phyloP scores from a whole-genome alignment of 2,797 vertebrate genomes.

The Myotis vivesi region DNA sequence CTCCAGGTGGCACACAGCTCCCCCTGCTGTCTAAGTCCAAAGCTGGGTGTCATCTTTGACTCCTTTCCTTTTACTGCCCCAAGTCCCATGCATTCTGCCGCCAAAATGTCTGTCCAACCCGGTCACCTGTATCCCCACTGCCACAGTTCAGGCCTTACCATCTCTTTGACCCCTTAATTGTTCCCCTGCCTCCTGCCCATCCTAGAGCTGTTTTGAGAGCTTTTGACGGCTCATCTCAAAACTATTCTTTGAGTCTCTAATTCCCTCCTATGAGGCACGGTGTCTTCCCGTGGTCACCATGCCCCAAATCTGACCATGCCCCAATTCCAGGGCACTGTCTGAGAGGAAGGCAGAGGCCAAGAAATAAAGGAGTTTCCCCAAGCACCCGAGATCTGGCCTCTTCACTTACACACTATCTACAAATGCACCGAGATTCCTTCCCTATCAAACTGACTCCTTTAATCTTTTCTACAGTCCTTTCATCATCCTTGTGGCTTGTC shows the following conservation, averaged over 20 bases:
- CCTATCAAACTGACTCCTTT: constrained; percentile 10
- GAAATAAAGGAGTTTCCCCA: neutral
- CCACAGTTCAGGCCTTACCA: neutral
- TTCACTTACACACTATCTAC: neutral
- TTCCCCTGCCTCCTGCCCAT: neutral
- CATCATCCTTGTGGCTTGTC: constrained; percentile 30
- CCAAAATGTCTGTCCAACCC: neutral
- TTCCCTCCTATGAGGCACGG: neutral
- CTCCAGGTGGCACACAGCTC: neutral
- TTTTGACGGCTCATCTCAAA: neutral
- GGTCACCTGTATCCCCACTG: neutral
- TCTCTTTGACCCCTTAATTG: neutral
- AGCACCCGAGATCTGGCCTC: neutral
- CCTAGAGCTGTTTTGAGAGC: neutral
- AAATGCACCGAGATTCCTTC: neutral
- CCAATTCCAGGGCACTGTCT: neutral
- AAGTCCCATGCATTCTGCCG: neutral
- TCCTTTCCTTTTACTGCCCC: neutral
- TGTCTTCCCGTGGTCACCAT: neutral
- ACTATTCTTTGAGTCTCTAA: neutral
- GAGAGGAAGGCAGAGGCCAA: neutral
- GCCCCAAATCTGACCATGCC: neutral
- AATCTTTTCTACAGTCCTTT: constrained; percentile 51
- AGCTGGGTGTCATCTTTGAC: neutral
- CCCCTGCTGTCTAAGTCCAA: neutral